Conservation (phyloP, 2,797 vertebrate genomes). For the Falco berigora region DNA sequence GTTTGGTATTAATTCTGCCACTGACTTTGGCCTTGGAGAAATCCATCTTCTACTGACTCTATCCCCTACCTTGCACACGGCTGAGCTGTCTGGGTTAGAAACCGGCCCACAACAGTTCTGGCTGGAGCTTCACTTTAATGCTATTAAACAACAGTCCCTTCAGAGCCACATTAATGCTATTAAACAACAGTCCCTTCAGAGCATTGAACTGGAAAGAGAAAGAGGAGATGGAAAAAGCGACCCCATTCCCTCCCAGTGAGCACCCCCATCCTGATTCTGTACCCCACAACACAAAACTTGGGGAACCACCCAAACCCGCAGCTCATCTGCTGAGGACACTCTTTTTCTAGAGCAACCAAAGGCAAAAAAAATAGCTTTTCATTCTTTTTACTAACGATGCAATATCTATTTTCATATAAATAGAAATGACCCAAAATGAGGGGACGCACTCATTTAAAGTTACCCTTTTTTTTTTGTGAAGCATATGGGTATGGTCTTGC, state of each 20-base stretch:
- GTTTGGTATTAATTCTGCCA: not conserved
- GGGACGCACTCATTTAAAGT: not conserved
- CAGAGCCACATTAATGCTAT: not conserved
- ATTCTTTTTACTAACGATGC: not conserved
- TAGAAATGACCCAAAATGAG: not conserved
- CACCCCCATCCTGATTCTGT: not conserved
- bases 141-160: too few relatives aligned
- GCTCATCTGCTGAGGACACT: not conserved
- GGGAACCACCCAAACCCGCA: not conserved
- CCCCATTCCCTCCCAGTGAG: not conserved
- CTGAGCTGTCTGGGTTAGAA: not conserved
- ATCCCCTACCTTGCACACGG: not conserved
- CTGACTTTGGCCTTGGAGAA: not conserved
- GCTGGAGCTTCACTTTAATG: not conserved
- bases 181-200: not conserved
- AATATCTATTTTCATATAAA: not conserved
- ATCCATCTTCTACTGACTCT: not conserved
- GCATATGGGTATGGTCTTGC: not conserved
- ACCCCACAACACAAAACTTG: rapidly evolving
- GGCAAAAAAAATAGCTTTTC: not conserved
- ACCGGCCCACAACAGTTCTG: not conserved
- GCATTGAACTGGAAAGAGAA: not conserved
- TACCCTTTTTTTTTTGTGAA: not conserved
- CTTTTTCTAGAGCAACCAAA: not conserved
- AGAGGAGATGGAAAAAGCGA: too few relatives aligned